phyloP scores from a whole-genome alignment of 2,113 vertebrate species.

The Pelecanus crispus region DNA sequence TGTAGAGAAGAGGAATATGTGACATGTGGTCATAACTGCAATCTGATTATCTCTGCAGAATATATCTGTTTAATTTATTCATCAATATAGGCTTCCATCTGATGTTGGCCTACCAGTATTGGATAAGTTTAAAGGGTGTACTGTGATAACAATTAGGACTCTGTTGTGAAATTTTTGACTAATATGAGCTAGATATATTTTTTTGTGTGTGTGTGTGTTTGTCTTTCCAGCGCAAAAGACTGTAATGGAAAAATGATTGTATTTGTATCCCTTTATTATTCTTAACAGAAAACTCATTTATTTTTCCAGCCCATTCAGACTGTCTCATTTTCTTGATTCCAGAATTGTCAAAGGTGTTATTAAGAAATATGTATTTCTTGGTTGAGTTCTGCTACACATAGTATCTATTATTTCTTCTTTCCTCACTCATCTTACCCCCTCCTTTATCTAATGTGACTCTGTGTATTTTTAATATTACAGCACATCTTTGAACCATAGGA shows the following conservation, averaged over 20 bases:
- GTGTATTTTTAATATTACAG: neutral
- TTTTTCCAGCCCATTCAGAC: neutral
- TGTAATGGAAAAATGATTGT: neutral
- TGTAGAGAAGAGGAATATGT: neutral
- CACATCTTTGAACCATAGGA: neutral
- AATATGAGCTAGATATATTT: neutral
- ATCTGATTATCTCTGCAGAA: neutral
- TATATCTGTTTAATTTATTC: neutral
- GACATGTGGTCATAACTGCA: neutral
- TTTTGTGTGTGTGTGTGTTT: neutral
- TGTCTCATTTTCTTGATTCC: neutral
- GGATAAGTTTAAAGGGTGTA: neutral
- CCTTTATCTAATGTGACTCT: neutral
- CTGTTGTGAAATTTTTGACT: neutral
- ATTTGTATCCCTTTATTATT: slow-evolving; percentile 1
- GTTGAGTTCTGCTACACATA: neutral
- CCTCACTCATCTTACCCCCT: neutral
- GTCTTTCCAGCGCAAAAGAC: neutral
- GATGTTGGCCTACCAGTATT: neutral
- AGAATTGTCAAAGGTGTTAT: neutral
- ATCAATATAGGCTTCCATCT: neutral
- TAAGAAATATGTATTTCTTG: neutral
- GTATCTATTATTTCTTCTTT: neutral
- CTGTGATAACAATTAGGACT: neutral
- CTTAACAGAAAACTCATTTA: neutral